Percentiles rank a stretch among this genome's conserved stretches.
Evolutionary conservation across 2,113 vertebrate species (phyloP).

Genomic region (Sapayoa aenigma): DNA sequence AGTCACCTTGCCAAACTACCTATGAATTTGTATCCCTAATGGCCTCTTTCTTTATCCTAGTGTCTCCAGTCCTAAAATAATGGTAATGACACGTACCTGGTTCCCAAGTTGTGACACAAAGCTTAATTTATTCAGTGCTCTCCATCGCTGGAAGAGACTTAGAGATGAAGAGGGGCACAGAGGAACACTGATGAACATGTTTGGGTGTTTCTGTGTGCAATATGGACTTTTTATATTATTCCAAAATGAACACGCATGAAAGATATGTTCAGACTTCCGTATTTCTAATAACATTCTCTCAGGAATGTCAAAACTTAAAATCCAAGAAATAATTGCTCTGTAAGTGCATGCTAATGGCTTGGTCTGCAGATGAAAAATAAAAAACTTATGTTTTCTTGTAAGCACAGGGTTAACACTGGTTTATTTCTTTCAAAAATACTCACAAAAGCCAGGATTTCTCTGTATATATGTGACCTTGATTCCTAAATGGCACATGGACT

Average conservation of each 20-base stretch:
- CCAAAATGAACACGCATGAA: background rate
- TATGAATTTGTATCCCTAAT: background rate
- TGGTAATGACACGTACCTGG: background rate
- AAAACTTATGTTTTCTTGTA: background rate
- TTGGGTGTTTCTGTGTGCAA: background rate
- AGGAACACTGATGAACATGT: background rate
- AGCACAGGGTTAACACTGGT: background rate
- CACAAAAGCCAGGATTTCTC: conserved; percentile 23
- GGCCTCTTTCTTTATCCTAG: background rate
- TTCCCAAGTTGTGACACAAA: background rate
- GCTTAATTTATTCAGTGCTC: background rate
- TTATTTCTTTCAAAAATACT: conserved; percentile 24
- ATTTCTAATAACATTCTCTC: background rate
- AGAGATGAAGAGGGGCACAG: background rate
- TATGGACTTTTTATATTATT: background rate
- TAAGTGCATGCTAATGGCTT: background rate
- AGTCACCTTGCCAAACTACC: background rate
- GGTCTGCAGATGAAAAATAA: background rate
- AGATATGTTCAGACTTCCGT: background rate
- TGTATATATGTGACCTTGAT: conserved; percentile 68
- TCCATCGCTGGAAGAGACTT: background rate
- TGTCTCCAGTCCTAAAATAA: background rate
- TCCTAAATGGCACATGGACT: conserved; percentile 66
- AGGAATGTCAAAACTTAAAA: conserved; percentile 24
- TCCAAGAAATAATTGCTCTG: background rate